A percentile compares a stretch with the other conserved stretches of the same genome.
These are phyloP conservation scores for Oophaga sylvatica DNA, from an alignment of 2,797 vertebrate genomes.

Conservation along the genomic window DNA sequence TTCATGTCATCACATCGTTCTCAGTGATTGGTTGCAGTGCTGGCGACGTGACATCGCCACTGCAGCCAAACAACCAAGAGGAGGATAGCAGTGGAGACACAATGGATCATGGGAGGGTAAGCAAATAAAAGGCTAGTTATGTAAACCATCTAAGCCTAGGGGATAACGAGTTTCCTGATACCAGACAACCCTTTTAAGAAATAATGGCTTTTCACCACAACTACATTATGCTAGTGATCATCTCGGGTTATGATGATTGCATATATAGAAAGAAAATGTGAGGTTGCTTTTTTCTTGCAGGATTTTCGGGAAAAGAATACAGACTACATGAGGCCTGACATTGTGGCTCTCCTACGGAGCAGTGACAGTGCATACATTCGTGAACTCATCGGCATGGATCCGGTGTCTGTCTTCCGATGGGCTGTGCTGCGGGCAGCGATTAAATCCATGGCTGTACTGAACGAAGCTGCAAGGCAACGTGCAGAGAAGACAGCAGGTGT, in stretches of 20 bases:
- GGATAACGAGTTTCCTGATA: no score
- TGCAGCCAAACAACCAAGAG: no score
- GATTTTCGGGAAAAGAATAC: constrained; percentile 99
- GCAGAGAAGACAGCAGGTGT: constrained; percentile 83
- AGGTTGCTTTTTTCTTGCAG: constrained; percentile 67
- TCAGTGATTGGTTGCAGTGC: no score
- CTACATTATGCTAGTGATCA: no score
- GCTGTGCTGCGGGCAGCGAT: constrained; percentile 88
- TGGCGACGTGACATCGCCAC: no score
- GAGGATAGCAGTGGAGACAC: no score
- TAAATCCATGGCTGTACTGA: constrained; percentile 87
- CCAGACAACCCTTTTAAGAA: no score
- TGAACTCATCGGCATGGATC: constrained; percentile 95
- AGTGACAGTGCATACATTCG: constrained; percentile 91
- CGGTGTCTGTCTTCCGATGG: constrained; percentile 97
- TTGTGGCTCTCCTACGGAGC: constrained; percentile 90
- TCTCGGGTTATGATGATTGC: background rate
- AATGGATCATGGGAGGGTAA: no score
- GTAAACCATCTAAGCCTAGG: no score
- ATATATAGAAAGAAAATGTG: background rate
- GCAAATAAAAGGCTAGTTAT: no score
- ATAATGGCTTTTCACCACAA: no score
- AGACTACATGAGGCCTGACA: constrained; percentile 97
- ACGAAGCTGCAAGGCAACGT: constrained; percentile 84
- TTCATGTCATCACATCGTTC: no score